These are phyloP conservation scores for Microtus richardsoni DNA, from an alignment of 2,113 vertebrate species.

Conservation along the genomic window DNA sequence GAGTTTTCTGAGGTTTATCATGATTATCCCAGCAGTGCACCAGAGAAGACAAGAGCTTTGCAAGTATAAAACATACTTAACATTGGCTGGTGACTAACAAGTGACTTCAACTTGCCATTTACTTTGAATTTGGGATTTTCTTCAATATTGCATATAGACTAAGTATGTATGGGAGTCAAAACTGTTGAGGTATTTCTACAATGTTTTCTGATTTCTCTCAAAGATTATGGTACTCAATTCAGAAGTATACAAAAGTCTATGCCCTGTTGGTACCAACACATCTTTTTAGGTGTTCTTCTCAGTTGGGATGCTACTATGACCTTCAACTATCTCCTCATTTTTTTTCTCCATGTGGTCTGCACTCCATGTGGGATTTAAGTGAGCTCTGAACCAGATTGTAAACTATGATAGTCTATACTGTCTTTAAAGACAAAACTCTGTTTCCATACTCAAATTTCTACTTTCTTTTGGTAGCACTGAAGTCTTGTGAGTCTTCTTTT, in stretches of 20 bases:
- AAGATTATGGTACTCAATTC: background rate
- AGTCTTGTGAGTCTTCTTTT: background rate
- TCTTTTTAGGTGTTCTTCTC: background rate
- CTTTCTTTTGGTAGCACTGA: background rate
- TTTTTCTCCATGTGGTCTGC: no score
- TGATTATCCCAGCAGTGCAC: constrained; percentile 59
- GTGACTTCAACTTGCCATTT: constrained; percentile 35
- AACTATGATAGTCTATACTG: background rate
- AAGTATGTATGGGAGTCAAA: background rate
- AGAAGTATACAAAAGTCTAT: background rate
- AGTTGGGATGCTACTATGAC: background rate
- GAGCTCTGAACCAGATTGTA: background rate
- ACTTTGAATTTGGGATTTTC: constrained; percentile 24
- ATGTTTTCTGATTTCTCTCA: background rate
- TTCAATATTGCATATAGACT: constrained; percentile 7
- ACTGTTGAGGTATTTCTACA: background rate
- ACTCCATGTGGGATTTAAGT: background rate
- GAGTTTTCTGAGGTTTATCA: constrained; percentile 58
- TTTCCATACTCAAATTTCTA: constrained; percentile 25
- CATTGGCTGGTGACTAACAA: constrained; percentile 34
- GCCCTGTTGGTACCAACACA: background rate
- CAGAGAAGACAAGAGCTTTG: constrained; percentile 51
- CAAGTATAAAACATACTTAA: constrained; percentile 53
- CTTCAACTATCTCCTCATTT: background rate
- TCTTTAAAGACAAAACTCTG: background rate